phyloP scores from a whole-genome alignment of 2,888 invertebrate species.

The Rotaria macrura region DNA sequence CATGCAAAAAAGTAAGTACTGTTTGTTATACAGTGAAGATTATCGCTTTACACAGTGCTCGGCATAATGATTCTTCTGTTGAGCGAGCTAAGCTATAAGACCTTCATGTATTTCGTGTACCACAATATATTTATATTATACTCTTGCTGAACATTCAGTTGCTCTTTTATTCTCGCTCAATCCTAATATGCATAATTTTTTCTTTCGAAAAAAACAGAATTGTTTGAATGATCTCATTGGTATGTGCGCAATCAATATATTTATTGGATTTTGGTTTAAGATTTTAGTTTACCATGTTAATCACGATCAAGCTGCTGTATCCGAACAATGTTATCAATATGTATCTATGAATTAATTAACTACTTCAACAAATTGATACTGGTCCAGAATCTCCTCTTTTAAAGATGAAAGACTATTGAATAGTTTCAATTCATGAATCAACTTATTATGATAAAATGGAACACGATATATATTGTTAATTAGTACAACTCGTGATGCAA shows the following conservation, averaged over 20 bases:
- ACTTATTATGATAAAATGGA: slow-evolving; percentile 25
- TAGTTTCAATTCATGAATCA: neutral
- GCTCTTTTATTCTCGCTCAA: slow-evolving; percentile 19
- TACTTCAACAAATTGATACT: slow-evolving; percentile 20
- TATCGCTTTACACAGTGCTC: slow-evolving; percentile 23
- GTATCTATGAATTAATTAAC: neutral
- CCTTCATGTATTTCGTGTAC: slow-evolving; percentile 14
- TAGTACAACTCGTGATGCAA: slow-evolving; percentile 18
- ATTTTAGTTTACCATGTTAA: slow-evolving; percentile 13
- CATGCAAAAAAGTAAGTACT: neutral
- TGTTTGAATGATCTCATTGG: neutral
- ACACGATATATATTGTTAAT: neutral
- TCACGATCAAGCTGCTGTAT: neutral
- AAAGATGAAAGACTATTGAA: neutral
- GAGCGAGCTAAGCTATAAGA: neutral
- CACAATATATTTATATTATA: slow-evolving; percentile 19
- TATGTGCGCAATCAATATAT: neutral
- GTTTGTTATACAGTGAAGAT: neutral
- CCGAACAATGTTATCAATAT: slow-evolving; percentile 12
- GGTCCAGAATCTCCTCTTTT: neutral
- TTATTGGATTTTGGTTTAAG: slow-evolving; percentile 19
- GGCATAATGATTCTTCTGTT: neutral
- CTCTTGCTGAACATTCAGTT: slow-evolving; percentile 24
- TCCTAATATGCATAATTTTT: slow-evolving; percentile 17
- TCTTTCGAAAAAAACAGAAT: neutral